Conservation (phyloP, 2,113 vertebrate genomes). For the Pteruthius melanotis region DNA sequence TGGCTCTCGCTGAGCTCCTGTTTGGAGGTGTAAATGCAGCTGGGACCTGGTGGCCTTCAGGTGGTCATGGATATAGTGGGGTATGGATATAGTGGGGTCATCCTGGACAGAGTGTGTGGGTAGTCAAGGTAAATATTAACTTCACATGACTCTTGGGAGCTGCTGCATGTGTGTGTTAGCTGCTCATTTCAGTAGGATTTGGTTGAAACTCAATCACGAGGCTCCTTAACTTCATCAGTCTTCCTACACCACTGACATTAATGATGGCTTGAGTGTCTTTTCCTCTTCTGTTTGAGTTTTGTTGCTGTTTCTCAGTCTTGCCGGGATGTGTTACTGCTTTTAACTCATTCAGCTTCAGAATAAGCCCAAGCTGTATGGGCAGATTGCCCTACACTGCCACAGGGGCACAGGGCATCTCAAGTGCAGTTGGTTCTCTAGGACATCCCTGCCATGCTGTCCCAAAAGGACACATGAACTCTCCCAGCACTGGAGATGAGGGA, state of each 20-base stretch:
- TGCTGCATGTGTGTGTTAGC: neutral
- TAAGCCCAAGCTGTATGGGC: neutral
- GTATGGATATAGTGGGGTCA: neutral
- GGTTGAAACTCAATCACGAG: neutral
- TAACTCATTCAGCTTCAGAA: neutral
- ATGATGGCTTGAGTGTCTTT: neutral
- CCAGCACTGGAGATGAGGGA: neutral
- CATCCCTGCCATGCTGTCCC: fast-evolving
- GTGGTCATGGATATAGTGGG: neutral
- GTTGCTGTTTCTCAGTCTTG: neutral
- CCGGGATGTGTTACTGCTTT: neutral
- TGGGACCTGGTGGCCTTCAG: neutral
- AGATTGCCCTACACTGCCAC: fast-evolving
- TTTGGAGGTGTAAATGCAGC: fast-evolving
- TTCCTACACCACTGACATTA: neutral
- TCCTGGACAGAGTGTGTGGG: neutral
- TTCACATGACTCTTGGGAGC: neutral
- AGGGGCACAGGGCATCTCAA: fast-evolving
- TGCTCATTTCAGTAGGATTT: neutral
- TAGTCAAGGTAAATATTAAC: neutral
- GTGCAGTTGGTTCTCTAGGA: neutral
- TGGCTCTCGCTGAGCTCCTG: neutral
- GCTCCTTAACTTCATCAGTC: neutral
- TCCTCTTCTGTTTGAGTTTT: neutral
- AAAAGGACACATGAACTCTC: fast-evolving